Percentiles rank a stretch among this genome's conserved stretches.
These are phyloP conservation scores for Prunella fulvescens DNA, from an alignment of 2,113 vertebrate genomes.

Conservation along the genomic window DNA sequence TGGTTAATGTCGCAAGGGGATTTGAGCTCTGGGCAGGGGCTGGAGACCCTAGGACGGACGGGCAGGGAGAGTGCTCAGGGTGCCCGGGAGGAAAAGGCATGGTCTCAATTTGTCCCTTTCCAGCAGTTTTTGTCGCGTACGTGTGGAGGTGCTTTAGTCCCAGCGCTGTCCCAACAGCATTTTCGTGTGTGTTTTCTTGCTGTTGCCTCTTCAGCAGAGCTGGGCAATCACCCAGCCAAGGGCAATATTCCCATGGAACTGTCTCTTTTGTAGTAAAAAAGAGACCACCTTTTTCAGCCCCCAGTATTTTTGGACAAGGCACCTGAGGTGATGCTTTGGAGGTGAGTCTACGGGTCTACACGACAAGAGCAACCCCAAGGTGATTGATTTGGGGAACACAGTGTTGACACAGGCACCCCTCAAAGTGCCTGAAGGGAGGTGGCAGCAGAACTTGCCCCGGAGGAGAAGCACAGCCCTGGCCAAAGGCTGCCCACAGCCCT, in stretches of 20 bases:
- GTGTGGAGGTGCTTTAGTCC: accelerated
- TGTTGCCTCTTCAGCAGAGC: background rate
- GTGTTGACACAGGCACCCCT: background rate
- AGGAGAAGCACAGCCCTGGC: background rate
- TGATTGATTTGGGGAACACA: background rate
- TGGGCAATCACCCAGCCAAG: accelerated
- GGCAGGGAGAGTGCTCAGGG: background rate
- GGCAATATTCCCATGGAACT: background rate
- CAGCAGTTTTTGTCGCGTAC: background rate
- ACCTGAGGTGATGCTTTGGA: background rate
- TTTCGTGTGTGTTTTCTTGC: background rate
- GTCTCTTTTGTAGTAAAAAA: background rate
- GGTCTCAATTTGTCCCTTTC: background rate
- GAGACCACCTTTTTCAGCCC: background rate
- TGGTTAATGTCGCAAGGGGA: accelerated
- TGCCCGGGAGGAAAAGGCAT: accelerated
- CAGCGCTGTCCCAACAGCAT: background rate
- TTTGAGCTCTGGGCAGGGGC: background rate
- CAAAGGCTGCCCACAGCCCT: background rate
- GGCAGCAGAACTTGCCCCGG: accelerated
- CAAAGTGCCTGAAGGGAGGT: background rate
- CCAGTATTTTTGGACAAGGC: background rate
- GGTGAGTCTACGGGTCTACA: background rate
- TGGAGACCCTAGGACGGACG: background rate
- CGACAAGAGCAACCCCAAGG: background rate